Conservation (phyloP, 1,140 invertebrate genomes). For the Cherax quadricarinatus region DNA sequence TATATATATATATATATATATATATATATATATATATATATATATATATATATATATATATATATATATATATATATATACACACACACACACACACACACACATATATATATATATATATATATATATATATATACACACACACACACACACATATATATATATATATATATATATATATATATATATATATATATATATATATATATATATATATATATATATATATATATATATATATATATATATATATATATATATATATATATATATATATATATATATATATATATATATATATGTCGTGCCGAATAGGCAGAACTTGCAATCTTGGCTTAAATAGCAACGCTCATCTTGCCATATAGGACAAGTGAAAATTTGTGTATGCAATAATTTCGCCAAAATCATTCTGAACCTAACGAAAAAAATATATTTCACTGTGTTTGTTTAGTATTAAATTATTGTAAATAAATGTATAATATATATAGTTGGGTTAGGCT, state of each 20-base stretch:
- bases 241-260: conserved; percentile 37
- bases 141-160: conserved; percentile 20
- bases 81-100: conserved; percentile 10
- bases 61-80: conserved; percentile 40
- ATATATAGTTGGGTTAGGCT: too few relatives aligned
- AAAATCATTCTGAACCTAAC: too few relatives aligned
- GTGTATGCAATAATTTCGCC: too few relatives aligned
- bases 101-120: neutral
- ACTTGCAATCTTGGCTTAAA: too few relatives aligned
- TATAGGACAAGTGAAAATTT: too few relatives aligned
- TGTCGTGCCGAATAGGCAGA: too few relatives aligned
- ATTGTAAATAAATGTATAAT: too few relatives aligned
- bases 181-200: conserved; percentile 33
- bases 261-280: conserved; percentile 38
- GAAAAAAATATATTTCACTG: too few relatives aligned
- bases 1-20: too few relatives aligned
- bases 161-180: conserved; percentile 39
- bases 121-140: neutral
- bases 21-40: conserved; percentile 5
- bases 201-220: conserved; percentile 36
- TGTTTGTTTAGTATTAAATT: too few relatives aligned
- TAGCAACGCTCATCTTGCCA: too few relatives aligned
- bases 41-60: conserved; percentile 22
- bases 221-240: conserved; percentile 33
- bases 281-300: conserved; percentile 5